A percentile compares a stretch with the other conserved stretches of the same genome.
phyloP scores from a whole-genome alignment of 2,113 vertebrate genomes.

The Oreochromis tanganicae region DNA sequence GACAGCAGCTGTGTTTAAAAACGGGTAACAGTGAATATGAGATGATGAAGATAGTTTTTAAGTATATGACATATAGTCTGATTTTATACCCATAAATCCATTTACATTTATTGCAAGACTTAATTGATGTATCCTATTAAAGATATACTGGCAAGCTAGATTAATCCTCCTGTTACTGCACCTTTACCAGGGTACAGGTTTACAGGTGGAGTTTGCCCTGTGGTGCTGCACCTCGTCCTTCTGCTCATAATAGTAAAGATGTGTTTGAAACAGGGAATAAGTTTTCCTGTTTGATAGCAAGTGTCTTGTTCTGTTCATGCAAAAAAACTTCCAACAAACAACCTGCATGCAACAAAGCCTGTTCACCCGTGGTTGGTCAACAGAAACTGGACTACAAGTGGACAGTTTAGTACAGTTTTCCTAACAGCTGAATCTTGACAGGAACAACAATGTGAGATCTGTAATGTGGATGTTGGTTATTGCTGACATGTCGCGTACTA shows the following conservation, averaged over 20 bases:
- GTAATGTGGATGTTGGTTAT: background rate
- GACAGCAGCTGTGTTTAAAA: background rate
- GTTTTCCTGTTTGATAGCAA: background rate
- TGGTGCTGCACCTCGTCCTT: background rate
- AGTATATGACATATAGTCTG: background rate
- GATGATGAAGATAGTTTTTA: background rate
- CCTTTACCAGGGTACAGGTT: accelerated
- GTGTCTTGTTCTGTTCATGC: background rate
- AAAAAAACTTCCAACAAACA: background rate
- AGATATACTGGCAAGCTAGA: background rate
- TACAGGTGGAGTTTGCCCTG: background rate
- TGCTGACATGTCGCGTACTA: accelerated
- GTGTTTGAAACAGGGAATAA: accelerated
- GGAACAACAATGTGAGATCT: accelerated
- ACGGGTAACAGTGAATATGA: background rate
- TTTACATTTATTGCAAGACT: background rate
- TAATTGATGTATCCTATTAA: background rate
- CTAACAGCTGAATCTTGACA: accelerated
- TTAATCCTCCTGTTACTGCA: background rate
- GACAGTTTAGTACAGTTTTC: background rate
- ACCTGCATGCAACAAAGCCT: accelerated
- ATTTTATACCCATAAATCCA: background rate
- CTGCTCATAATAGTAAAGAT: background rate
- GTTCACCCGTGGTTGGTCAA: background rate
- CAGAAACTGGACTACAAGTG: background rate